These are phyloP conservation scores for Andrena cerasifolii DNA, from an alignment of 1,140 invertebrate genomes.

Conservation along the genomic window DNA sequence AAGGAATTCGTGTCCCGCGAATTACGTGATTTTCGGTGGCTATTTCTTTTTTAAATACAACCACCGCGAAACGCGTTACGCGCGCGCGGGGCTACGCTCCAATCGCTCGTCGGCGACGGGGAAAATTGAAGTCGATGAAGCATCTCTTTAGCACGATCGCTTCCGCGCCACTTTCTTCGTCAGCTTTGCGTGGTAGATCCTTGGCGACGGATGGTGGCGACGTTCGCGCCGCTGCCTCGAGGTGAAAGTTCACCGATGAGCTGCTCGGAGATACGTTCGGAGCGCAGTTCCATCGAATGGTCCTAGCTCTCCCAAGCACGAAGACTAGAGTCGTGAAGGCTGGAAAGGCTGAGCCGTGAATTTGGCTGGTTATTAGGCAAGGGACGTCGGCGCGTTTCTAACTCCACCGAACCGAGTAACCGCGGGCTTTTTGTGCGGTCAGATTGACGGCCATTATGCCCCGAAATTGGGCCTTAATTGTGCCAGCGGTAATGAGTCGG, in stretches of 20 bases:
- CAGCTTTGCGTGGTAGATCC: neutral
- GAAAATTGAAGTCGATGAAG: too few species aligned
- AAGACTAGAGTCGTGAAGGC: conserved; percentile 69
- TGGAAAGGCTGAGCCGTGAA: conserved; percentile 66
- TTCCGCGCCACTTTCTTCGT: neutral
- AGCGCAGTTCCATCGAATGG: neutral
- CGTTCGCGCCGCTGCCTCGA: neutral
- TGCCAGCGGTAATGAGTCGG: conserved; percentile 78
- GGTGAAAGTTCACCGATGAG: conserved; percentile 29
- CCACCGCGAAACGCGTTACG: neutral
- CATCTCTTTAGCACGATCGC: too few species aligned
- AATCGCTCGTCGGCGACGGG: neutral
- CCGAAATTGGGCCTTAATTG: conserved; percentile 81
- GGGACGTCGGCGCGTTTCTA: conserved; percentile 72
- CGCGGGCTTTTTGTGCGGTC: conserved; percentile 74
- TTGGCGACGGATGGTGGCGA: neutral
- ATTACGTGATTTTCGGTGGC: conserved; percentile 6
- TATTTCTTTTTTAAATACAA: conserved; percentile 1
- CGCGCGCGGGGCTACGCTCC: conserved; percentile 4
- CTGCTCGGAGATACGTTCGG: neutral
- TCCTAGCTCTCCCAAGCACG: conserved; percentile 17
- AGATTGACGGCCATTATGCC: conserved; percentile 79
- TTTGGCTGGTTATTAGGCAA: conserved; percentile 77
- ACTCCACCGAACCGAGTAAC: conserved; percentile 57
- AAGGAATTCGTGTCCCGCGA: conserved; percentile 33